phyloP scores from a whole-genome alignment of 1,140 invertebrate genomes.

The Drosophila kohkoa region DNA sequence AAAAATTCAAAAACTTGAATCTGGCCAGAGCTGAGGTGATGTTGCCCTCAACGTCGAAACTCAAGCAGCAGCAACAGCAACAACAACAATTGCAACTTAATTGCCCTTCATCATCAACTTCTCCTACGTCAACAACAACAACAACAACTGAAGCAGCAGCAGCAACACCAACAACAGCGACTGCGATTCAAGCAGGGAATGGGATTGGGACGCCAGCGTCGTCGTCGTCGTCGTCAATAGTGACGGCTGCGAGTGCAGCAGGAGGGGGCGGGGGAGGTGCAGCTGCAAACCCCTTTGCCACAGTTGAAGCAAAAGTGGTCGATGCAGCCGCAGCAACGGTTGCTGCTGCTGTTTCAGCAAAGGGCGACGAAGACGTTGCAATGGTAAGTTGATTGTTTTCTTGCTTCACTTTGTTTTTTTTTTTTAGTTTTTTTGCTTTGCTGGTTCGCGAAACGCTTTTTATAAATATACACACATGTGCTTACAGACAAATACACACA shows the following conservation, averaged over 20 bases:
- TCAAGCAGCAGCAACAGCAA: slow-evolving; percentile 70
- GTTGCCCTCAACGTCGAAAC: slow-evolving; percentile 80
- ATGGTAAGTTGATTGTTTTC: slow-evolving; percentile 71
- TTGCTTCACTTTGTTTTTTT: slow-evolving; percentile 26
- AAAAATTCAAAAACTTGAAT: slow-evolving; percentile 84
- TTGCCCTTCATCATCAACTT: slow-evolving; percentile 52
- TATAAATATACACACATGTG: slow-evolving; percentile 16
- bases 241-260: slow-evolving; percentile 3
- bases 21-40: slow-evolving; percentile 78
- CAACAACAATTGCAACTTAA: slow-evolving; percentile 74
- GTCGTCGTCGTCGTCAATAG: slow-evolving; percentile 22
- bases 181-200: slow-evolving; percentile 10
- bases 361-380: slow-evolving; percentile 61
- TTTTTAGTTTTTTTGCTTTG: slow-evolving; percentile 39
- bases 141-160: slow-evolving; percentile 15
- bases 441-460: slow-evolving; percentile 40
- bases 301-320: slow-evolving; percentile 22
- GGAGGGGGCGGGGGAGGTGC: slow-evolving; percentile 30
- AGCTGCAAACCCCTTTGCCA: slow-evolving; percentile 41
- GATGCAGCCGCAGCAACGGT: slow-evolving; percentile 15
- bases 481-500: slow-evolving; percentile 10
- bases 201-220: slow-evolving; percentile 18
- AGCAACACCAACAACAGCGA: slow-evolving; percentile 8
- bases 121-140: slow-evolving; percentile 37
- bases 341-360: slow-evolving; percentile 1